A percentile compares a stretch with the other conserved stretches of the same genome.
Evolutionary conservation across 2,113 vertebrate genomes (phyloP).

Genomic region (Diglossa brunneiventris): DNA sequence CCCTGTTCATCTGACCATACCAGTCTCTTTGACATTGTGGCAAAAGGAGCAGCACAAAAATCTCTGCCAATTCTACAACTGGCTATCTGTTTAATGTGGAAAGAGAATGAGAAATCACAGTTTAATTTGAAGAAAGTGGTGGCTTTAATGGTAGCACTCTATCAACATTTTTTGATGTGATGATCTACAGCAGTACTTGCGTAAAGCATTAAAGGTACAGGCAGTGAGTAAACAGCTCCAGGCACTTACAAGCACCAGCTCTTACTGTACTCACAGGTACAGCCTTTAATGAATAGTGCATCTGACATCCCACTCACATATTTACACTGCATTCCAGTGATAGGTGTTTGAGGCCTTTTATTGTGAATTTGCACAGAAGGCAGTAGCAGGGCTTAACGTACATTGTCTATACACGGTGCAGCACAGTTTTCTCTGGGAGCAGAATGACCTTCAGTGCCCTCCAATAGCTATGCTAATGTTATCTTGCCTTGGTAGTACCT

Average conservation of each 20-base stretch:
- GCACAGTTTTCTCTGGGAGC: background rate
- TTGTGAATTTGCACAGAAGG: background rate
- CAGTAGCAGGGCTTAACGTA: background rate
- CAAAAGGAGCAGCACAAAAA: background rate
- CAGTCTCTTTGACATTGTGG: background rate
- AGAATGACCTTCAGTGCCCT: background rate
- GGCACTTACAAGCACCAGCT: background rate
- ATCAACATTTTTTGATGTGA: background rate
- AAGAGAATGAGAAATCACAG: background rate
- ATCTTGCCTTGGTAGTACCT: background rate
- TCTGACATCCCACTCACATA: background rate
- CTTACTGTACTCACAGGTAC: background rate
- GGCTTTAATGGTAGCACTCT: background rate
- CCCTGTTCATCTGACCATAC: background rate
- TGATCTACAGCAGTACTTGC: background rate
- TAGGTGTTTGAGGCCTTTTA: background rate
- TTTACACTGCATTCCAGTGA: background rate
- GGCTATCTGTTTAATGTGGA: background rate
- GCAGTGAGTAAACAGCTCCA: background rate
- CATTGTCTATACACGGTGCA: rapidly evolving
- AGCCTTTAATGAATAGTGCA: background rate
- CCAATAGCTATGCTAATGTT: background rate
- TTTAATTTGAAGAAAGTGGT: background rate
- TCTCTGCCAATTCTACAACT: background rate
- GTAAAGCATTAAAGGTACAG: background rate